phyloP scores from a whole-genome alignment of 2,113 vertebrate species.

The Daubentonia madagascariensis region DNA sequence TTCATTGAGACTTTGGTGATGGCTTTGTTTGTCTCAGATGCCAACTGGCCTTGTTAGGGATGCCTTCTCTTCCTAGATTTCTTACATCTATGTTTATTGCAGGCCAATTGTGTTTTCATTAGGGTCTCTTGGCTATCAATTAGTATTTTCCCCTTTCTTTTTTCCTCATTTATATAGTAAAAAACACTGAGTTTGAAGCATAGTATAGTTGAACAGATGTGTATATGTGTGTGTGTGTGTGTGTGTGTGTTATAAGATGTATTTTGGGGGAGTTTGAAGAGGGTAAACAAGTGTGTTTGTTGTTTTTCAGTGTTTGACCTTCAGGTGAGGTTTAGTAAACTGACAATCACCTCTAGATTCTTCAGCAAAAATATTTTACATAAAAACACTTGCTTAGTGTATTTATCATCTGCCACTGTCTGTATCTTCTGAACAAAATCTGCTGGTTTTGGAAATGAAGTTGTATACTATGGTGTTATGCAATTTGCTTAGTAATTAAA shows the following conservation, averaged over 20 bases:
- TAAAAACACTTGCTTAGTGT: background rate
- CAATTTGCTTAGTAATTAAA: constrained; percentile 33
- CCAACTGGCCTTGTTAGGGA: rapidly evolving
- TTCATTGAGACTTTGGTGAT: background rate
- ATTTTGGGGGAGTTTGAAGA: background rate
- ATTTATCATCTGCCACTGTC: background rate
- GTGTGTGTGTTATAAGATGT: background rate
- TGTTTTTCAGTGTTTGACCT: background rate
- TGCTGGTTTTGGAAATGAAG: constrained; percentile 32
- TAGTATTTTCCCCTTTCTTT: background rate
- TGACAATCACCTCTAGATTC: background rate
- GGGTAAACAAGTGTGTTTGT: background rate
- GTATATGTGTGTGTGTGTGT: background rate
- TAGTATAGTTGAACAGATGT: background rate
- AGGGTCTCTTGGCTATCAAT: background rate
- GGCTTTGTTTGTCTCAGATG: background rate
- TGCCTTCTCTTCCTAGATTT: background rate
- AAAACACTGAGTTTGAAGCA: background rate
- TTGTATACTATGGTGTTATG: background rate
- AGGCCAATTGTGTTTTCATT: background rate
- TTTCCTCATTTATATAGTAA: background rate
- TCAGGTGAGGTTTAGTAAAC: background rate
- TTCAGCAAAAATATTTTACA: constrained; percentile 1
- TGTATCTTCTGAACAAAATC: background rate
- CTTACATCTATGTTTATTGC: background rate